A percentile compares a stretch with the other conserved stretches of the same genome.
phyloP scores from a whole-genome alignment of 2,797 vertebrate genomes.

The Vespertilio murinus region DNA sequence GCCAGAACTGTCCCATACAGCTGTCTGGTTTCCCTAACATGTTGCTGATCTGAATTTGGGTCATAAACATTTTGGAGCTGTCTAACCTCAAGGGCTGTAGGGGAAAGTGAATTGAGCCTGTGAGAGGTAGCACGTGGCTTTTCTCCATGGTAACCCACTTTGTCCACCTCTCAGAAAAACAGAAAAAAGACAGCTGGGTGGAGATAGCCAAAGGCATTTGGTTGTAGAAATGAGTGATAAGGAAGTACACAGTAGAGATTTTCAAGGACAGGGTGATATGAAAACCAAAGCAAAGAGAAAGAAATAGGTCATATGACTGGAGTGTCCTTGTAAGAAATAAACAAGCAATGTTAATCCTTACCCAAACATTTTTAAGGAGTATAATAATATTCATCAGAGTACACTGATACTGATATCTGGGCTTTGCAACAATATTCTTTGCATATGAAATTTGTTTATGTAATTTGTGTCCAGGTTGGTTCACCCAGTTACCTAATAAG shows the following conservation, averaged over 20 bases:
- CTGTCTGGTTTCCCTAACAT: slow-evolving; percentile 35
- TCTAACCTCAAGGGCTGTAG: slow-evolving; percentile 17
- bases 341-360: slow-evolving; percentile 13
- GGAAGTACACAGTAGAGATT: slow-evolving; percentile 27
- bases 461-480: slow-evolving; percentile 1
- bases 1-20: background rate
- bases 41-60: slow-evolving; percentile 32
- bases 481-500: background rate
- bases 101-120: slow-evolving; percentile 12
- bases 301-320: background rate
- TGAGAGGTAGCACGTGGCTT: slow-evolving; percentile 14
- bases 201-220: background rate
- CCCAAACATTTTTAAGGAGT: slow-evolving; percentile 20
- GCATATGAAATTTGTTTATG: slow-evolving; percentile 27
- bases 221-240: slow-evolving; percentile 35
- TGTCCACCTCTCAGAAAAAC: slow-evolving; percentile 1
- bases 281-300: slow-evolving; percentile 49
- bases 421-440: slow-evolving; percentile 5
- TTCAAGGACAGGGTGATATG: background rate
- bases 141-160: slow-evolving; percentile 33
- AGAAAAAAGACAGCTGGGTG: slow-evolving; percentile 14
- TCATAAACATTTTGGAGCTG: slow-evolving; percentile 50
- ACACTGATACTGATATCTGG: background rate
- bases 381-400: background rate
- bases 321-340: slow-evolving; percentile 1